Percentiles rank a stretch among this genome's conserved stretches.
These are phyloP conservation scores for Acrossocheilus fasciatus DNA, from an alignment of 2,797 vertebrate genomes.

Conservation along the genomic window DNA sequence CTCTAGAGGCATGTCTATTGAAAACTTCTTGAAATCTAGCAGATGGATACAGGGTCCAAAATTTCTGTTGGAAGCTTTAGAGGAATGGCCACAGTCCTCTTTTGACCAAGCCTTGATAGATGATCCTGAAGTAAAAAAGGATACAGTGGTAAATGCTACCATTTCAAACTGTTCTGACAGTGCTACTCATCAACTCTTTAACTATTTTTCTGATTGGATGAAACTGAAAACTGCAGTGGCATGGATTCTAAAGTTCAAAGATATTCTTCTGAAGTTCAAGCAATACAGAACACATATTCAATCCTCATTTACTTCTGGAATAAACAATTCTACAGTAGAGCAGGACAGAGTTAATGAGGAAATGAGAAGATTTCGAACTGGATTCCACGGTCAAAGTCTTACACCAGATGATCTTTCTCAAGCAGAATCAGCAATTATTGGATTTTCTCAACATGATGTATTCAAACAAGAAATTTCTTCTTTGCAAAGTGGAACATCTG, in stretches of 20 bases:
- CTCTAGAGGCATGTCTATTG: no score
- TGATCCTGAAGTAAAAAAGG: neutral
- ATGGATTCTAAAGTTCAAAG: neutral
- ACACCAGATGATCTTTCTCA: no score
- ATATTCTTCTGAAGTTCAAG: neutral
- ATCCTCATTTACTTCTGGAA: neutral
- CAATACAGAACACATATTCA: neutral
- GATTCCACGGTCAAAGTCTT: no score
- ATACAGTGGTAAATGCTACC: neutral
- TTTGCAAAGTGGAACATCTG: no score
- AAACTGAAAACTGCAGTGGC: conserved; percentile 1
- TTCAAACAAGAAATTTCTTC: no score
- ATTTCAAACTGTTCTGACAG: neutral
- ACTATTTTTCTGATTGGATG: conserved; percentile 10
- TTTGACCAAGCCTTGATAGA: neutral
- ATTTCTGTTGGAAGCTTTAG: neutral
- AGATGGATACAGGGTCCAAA: no score
- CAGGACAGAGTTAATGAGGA: neutral
- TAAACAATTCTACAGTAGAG: neutral
- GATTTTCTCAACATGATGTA: no score
- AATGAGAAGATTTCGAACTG: neutral
- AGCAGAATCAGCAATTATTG: no score
- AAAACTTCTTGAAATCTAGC: no score
- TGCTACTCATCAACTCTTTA: neutral
- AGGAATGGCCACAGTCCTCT: neutral